Conservation (phyloP, 2,113 vertebrate genomes). For the Daubentonia madagascariensis region DNA sequence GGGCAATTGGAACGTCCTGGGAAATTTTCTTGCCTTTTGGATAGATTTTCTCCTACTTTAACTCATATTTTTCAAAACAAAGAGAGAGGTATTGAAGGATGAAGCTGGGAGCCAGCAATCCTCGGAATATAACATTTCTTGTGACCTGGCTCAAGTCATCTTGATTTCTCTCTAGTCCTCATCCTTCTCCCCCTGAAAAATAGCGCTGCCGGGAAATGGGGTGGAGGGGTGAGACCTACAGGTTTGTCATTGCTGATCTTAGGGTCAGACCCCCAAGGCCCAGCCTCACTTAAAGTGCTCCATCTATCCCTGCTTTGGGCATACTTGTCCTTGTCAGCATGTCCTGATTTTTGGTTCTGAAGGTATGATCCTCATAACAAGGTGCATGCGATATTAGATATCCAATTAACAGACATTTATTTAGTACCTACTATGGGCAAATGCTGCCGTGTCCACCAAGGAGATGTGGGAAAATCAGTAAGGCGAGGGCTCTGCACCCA, state of each 20-base stretch:
- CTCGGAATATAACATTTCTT: neutral
- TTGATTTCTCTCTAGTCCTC: neutral
- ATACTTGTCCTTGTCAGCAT: neutral
- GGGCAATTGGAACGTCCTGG: neutral
- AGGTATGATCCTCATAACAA: neutral
- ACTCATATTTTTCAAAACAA: neutral
- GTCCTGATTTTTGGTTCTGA: neutral
- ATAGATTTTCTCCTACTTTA: neutral
- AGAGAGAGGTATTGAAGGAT: neutral
- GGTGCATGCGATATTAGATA: neutral
- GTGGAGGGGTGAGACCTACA: rapidly evolving
- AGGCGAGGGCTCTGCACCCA: rapidly evolving
- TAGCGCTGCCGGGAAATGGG: rapidly evolving
- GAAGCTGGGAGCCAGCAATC: neutral
- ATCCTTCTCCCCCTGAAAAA: neutral
- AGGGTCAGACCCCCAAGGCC: neutral
- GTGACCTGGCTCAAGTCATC: neutral
- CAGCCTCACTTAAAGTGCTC: neutral
- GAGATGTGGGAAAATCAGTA: rapidly evolving
- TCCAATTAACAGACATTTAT: neutral
- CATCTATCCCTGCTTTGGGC: neutral
- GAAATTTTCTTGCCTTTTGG: neutral
- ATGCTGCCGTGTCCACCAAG: rapidly evolving
- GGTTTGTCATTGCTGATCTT: neutral
- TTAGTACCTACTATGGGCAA: neutral